Evolutionary conservation across 2,888 invertebrate species (phyloP), one percentile per base, ranked within the genome.

Genomic region (Alitta virens): DNA sequence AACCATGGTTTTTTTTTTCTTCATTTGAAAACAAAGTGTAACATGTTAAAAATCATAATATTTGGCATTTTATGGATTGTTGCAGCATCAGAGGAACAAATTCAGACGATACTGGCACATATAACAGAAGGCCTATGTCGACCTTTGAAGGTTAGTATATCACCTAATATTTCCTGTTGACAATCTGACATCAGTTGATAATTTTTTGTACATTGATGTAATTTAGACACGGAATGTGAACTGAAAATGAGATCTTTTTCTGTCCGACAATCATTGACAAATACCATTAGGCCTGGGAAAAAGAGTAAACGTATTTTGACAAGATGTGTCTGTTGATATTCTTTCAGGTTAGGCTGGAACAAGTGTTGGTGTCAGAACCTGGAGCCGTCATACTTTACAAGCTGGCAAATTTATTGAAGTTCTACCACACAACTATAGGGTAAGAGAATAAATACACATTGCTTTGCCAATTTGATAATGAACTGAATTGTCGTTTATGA

Each of bases 121-220:
- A 94, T 97, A 65, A 91, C 94, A 70, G 97, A 98, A 83, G 96
- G 96, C 40, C 87, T 98, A 55, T 95, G 95, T 78, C 91, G 95
- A 75, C 91, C 97, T 0, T 84, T 98, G 21, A 94, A 93, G 85
- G 83, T 83, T 58, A 56, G 23, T 46, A 40, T 40, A 16, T 12
- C 40, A 40, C 16, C 16, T 40, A 9, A 40, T 40, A 40, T 40
- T 40, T 12, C 9, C 16, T 40, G 40, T 12, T 12, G 40, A 40
- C 9, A 40, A 40, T 40, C n/a, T n/a, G n/a, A n/a, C n/a, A n/a
- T n/a, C n/a, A n/a, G n/a, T n/a, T n/a, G n/a, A n/a, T n/a, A n/a
- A n/a, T n/a, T n/a, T n/a, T n/a, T n/a, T n/a, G n/a, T n/a, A n/a
- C n/a, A n/a, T n/a, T n/a, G n/a, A n/a, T n/a, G n/a, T n/a, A n/a